Percentiles rank a stretch among this genome's conserved stretches.
phyloP scores from a whole-genome alignment of 2,797 vertebrate genomes.

The Sitta carolinensis region DNA sequence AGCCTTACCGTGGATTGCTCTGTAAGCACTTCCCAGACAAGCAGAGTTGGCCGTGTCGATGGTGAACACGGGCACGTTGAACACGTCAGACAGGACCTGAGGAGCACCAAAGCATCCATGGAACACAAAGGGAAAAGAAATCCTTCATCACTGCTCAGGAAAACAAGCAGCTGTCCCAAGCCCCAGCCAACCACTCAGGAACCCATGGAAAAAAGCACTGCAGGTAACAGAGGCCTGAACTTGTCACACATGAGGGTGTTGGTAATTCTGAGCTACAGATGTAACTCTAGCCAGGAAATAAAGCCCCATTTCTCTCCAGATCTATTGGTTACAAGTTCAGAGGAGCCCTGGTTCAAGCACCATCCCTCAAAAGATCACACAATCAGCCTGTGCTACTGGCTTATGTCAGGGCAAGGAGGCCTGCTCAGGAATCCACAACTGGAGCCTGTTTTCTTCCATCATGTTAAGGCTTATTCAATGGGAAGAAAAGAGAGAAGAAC shows the following conservation, averaged over 20 bases:
- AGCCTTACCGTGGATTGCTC: conserved; percentile 88
- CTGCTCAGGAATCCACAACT: background rate
- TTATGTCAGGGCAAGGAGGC: background rate
- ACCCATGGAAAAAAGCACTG: rapidly evolving
- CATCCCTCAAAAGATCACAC: background rate
- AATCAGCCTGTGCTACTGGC: background rate
- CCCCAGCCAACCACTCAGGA: background rate
- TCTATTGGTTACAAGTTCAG: background rate
- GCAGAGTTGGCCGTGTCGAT: conserved; percentile 88
- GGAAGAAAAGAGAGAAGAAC: background rate
- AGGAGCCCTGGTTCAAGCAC: background rate
- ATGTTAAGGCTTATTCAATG: rapidly evolving
- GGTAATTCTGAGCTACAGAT: background rate
- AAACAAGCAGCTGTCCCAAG: background rate
- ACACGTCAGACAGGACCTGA: conserved; percentile 92
- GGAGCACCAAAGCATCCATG: conserved; percentile 5
- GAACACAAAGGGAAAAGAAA: background rate
- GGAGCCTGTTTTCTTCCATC: background rate
- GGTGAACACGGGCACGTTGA: conserved; percentile 87
- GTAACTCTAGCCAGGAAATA: background rate
- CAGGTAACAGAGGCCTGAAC: background rate
- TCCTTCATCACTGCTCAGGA: background rate
- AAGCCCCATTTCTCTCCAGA: background rate
- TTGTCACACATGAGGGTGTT: background rate
- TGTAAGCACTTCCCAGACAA: conserved; percentile 90